Base-by-base conservation (phyloP, 1,140 invertebrate genomes). In the Akabosia matsudoensis region DNA sequence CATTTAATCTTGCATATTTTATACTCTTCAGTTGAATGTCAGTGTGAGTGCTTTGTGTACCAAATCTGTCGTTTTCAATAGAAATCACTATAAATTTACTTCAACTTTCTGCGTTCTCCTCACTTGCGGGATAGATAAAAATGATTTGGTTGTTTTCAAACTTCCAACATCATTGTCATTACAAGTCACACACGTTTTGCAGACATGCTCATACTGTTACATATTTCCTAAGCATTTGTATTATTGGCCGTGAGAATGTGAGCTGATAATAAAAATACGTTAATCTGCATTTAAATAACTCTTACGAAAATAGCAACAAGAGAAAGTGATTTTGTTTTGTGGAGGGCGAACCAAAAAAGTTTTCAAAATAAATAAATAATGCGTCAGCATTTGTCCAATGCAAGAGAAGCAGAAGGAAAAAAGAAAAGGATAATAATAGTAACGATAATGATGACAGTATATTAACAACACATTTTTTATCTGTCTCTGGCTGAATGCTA, bases 1-100 rank as follows among this genome's bases (percentile, higher is more conserved):
- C 37, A 45, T 45, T 45, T 7, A 7, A 7, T 45, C 37, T 7
- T 45, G 7, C 37, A 45, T 18, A 45, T 18, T 10, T n/a, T n/a
- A n/a, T n/a, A n/a, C n/a, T n/a, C n/a, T n/a, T n/a, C n/a, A n/a
- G n/a, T n/a, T n/a, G n/a, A n/a, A n/a, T 45, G 54, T 56, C 7
- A 56, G 54, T 24, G 22, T 7, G 4, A 56, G 54, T 22, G 54
- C 7, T 24, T 13, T 16, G 10, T 56, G 54, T 7, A 56, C 54
- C 24, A 56, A 56, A n/a, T 56, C 54, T 56, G 54, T 56, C 54
- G 13, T 16, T 56, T 56, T 24, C 54, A 56, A 56, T 56, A n/a
- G 37, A 45, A 45, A 45, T 45, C 37, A 10, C 37, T 56, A 56
- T 10, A 24, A 56, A 56, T 56, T 56, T 45, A 56, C 24, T 24